Conservation (phyloP, 2,113 vertebrate species). For the Candoia aspera region DNA sequence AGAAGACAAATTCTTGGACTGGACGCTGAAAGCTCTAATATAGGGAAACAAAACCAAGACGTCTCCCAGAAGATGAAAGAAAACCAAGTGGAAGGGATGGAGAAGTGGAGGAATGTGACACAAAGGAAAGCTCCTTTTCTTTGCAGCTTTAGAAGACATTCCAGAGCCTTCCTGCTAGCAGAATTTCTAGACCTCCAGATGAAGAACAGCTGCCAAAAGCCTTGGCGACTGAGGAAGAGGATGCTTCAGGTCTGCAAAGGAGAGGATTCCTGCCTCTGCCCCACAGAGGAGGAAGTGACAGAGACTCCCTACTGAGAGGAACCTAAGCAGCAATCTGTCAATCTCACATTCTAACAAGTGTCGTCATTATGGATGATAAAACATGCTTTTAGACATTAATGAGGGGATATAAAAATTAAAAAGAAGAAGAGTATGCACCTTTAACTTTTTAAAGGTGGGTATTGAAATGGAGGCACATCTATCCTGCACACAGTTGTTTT, state of each 20-base stretch:
- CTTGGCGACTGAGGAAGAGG: not conserved
- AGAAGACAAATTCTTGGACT: not conserved
- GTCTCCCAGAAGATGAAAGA: not conserved
- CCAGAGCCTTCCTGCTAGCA: not conserved
- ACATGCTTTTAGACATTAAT: not conserved
- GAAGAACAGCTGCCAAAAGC: not conserved
- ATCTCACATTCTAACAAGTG: not conserved
- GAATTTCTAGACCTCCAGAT: not conserved
- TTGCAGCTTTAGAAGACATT: not conserved
- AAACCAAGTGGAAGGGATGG: not conserved
- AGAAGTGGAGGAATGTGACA: not conserved
- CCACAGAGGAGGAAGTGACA: not conserved
- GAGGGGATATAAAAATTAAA: not conserved
- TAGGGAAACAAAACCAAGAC: not conserved
- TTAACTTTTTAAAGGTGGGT: not conserved
- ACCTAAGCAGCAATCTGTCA: not conserved
- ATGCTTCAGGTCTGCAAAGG: not conserved
- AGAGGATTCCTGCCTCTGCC: not conserved
- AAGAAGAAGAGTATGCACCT: not conserved
- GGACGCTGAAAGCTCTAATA: not conserved
- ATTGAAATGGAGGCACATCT: not conserved
- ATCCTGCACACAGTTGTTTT: not conserved
- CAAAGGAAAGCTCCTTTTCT: not conserved
- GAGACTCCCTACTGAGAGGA: not conserved
- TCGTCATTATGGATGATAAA: not conserved